Base-by-base conservation (phyloP, 2,797 vertebrate genomes). In the Aselliscus stoliczkanus region DNA sequence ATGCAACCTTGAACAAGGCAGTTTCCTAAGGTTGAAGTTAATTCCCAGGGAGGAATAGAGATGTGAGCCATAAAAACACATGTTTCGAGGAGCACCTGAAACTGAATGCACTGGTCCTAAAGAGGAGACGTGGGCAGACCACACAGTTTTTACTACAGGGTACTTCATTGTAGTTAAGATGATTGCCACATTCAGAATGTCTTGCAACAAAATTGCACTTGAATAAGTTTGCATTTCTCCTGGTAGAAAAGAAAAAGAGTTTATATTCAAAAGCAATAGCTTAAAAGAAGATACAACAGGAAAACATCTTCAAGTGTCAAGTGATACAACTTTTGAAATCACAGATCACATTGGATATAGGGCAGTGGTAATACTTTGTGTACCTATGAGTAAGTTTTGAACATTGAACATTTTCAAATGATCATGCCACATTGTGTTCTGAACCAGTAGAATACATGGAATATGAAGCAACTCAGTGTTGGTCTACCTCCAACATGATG, bases 331-430 rank as follows among this genome's bases (percentile, higher is more conserved):
- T 75, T 93, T 76, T 87, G 39, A 58, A 25, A 56, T 86, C 7
- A 87, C 20, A 64, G 17, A 39, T 34, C 21, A 58, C 6, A 34
- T 56, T n/a, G 17, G 10, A 3, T 27, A 21, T 17, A 54, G 52
- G 1, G 9, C 0, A 9, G 4, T 39, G 18, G 21, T 12, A 50
- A 13, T 25, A 20, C 4, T 85, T n/a, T 3, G 0, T 64, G 23
- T 84, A 39, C 14, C 42, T 93, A 47, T 9, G 3, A 88, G 42
- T 27, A 76, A 34, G 9, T 83, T 79, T 64, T 92, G 1, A 89
- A 91, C 20, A 29, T 42, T 25, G n/a, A 79, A 27, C 1, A 8
- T 54, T 89, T 96, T 95, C 27, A 86, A 73, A 27, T 34, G 18
- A 75, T 27, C 14, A 39, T 7, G 15, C 10, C 5, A 75, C 39